Base-by-base conservation (phyloP, 2,797 vertebrate species). In the Microctenopoma lineatum region DNA sequence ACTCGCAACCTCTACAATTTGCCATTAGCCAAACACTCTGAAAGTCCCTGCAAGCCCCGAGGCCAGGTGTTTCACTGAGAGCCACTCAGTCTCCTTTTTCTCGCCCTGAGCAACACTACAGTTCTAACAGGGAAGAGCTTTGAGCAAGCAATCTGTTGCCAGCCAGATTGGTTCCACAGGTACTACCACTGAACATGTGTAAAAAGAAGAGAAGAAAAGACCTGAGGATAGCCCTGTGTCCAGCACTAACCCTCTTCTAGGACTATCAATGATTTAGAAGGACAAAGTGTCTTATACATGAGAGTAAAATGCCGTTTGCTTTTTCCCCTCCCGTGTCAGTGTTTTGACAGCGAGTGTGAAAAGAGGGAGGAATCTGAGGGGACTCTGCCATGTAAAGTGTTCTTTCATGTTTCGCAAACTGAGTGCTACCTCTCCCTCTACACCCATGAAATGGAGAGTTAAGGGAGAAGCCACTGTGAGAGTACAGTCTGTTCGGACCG, bases 401-500 rank as follows among this genome's bases (percentile, higher is more conserved):
- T 80, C 84, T 90, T 92, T 91, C 83, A 90, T 90, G 87, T 92
- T 91, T 71, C 73, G 80, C 77, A 80, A 88, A 86, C 80, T 64
- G 85, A 87, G 59, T 67, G 64, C 75, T 69, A 76, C 69, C 81
- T 74, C 84, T 83, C 48, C 58, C 34, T 84, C 77, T 58, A 79
- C 77, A 83, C 79, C 79, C 83, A 74, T 87, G 84, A 85, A 89
- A 87, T 77, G 65, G 66, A 59, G 63, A 90, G 61, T 89, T 66
- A 56, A 72, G 68, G 70, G 59, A 74, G 77, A 83, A 85, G 74
- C 63, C 55, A 56, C 66, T 59, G 65, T 65, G 67, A 63, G 59
- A 57, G 58, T 79, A 64, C 70, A 66, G 76, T 79, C 71, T 67
- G 80, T 79, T 85, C 61, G 27, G 68, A 79, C 65, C 70, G 82